These are phyloP conservation scores for Pygoscelis antarcticus DNA, from an alignment of 2,113 vertebrate genomes.

Conservation along the genomic window DNA sequence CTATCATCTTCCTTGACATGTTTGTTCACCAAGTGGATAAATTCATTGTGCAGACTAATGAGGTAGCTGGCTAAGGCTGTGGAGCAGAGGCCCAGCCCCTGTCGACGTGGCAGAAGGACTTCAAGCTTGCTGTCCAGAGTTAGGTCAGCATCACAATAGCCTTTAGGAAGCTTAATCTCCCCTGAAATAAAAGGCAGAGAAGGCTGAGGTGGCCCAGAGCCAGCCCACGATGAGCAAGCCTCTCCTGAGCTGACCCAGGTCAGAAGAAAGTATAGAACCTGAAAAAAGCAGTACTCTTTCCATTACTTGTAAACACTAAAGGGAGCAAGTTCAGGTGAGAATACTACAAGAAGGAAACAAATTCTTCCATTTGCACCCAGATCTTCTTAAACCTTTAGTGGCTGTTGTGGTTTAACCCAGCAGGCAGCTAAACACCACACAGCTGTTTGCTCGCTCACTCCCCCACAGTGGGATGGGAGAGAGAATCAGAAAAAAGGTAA, in stretches of 20 bases:
- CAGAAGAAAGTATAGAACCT: not conserved
- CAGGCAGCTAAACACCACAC: not conserved
- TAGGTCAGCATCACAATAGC: slow-evolving; percentile 79
- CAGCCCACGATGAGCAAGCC: not conserved
- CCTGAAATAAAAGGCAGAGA: slow-evolving; percentile 69
- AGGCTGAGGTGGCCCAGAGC: not conserved
- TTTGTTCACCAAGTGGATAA: slow-evolving; percentile 78
- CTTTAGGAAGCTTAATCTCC: slow-evolving; percentile 86
- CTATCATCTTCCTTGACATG: slow-evolving; percentile 76
- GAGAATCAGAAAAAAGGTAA: not conserved
- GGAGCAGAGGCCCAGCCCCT: slow-evolving; percentile 87
- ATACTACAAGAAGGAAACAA: not conserved
- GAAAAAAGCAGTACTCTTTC: rapidly evolving
- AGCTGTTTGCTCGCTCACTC: not conserved
- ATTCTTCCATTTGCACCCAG: not conserved
- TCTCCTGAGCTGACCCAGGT: not conserved
- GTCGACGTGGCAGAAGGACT: slow-evolving; percentile 86
- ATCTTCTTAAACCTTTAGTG: not conserved
- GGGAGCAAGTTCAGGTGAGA: not conserved
- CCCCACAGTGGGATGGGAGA: not conserved
- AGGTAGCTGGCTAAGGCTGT: slow-evolving; percentile 91
- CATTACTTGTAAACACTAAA: rapidly evolving
- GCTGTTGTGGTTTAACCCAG: not conserved
- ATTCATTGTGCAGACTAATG: slow-evolving; percentile 87
- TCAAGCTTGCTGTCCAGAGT: slow-evolving; percentile 76